phyloP scores from a whole-genome alignment of 2,113 vertebrate genomes.

The Oryzias melastigma region DNA sequence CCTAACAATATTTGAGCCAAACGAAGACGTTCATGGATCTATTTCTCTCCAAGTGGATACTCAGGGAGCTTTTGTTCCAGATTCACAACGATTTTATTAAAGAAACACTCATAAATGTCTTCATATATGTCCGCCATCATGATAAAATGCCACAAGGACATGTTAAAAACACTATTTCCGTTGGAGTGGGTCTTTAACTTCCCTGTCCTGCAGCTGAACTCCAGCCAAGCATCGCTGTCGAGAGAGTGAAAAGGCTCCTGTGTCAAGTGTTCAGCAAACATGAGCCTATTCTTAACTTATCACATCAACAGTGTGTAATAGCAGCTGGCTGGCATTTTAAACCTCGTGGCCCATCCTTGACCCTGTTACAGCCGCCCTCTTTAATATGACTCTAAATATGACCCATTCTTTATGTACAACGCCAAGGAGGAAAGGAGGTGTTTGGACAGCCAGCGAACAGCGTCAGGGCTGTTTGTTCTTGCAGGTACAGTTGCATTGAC shows the following conservation, averaged over 20 bases:
- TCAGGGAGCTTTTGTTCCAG: too few relatives aligned
- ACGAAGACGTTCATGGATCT: too few relatives aligned
- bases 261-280: slow-evolving; percentile 76
- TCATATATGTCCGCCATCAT: too few relatives aligned
- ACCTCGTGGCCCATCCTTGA: slow-evolving; percentile 68
- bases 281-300: slow-evolving; percentile 72
- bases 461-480: slow-evolving; percentile 62
- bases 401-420: slow-evolving; percentile 71
- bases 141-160: too few relatives aligned
- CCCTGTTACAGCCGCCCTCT: slow-evolving; percentile 54
- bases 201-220: slow-evolving; percentile 62
- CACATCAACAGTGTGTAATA: slow-evolving; percentile 70
- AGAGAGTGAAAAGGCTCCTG: slow-evolving; percentile 62
- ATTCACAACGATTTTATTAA: too few relatives aligned
- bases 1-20: too few relatives aligned
- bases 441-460: slow-evolving; percentile 66
- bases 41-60: too few relatives aligned
- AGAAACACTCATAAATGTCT: too few relatives aligned
- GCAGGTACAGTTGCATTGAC: slow-evolving; percentile 63
- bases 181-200: slow-evolving; percentile 15
- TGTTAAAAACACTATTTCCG: too few relatives aligned
- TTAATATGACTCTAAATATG: slow-evolving; percentile 70
- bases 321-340: slow-evolving; percentile 70
- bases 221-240: slow-evolving; percentile 42
- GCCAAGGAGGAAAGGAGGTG: slow-evolving; percentile 57